phyloP scores from a whole-genome alignment of 1,140 invertebrate species.

The Heliconius nattereri region DNA sequence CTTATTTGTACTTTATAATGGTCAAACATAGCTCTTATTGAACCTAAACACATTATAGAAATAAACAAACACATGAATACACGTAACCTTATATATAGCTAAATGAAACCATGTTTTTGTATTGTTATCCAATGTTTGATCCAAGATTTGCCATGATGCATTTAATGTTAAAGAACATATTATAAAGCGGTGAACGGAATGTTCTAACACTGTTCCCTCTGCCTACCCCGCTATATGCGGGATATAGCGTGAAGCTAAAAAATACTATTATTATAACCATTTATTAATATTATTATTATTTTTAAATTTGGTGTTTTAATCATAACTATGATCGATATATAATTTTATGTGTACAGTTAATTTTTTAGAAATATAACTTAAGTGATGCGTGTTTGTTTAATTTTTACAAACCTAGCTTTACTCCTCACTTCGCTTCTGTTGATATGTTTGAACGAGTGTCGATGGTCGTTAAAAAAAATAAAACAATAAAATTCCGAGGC shows the following conservation, averaged over 20 bases:
- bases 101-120: background rate
- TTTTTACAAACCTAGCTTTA: background rate
- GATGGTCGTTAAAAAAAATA: no score
- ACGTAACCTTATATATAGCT: background rate
- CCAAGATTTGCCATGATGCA: slow-evolving; percentile 2
- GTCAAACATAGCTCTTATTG: no score
- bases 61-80: background rate
- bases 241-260: background rate
- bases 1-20: no score
- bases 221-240: background rate
- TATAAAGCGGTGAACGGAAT: slow-evolving; percentile 5
- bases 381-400: slow-evolving; percentile 13
- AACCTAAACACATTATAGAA: background rate
- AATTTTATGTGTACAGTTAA: slow-evolving; percentile 29
- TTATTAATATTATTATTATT: slow-evolving; percentile 31
- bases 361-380: slow-evolving; percentile 29
- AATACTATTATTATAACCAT: background rate
- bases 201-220: background rate
- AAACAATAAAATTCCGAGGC: no score
- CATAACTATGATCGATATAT: slow-evolving; percentile 19
- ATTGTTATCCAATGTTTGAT: background rate
- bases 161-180: slow-evolving; percentile 15
- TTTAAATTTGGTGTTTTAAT: slow-evolving; percentile 34
- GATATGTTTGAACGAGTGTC: no score
- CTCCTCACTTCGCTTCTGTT: no score